Evolutionary conservation across 2,888 invertebrate genomes (phyloP).

Genomic region (Leptinotarsa tumamoca): DNA sequence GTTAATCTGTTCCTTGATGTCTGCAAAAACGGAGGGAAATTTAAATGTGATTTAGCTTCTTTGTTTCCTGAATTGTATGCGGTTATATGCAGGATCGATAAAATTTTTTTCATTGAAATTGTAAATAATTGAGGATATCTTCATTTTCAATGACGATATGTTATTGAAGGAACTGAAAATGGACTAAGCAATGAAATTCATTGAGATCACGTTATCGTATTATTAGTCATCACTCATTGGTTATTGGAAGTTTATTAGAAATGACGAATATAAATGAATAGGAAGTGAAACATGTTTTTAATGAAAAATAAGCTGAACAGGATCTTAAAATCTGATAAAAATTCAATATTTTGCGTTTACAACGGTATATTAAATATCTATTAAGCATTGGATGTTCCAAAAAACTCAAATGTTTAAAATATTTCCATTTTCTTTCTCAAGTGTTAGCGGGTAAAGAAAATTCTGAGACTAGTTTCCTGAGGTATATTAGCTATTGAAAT

Average conservation of each 20-base stretch:
- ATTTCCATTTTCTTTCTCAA: too few relatives aligned
- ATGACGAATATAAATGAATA: neutral
- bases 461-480: too few relatives aligned
- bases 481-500: too few relatives aligned
- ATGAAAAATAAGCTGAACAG: too few relatives aligned
- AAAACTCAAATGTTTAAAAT: too few relatives aligned
- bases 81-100: neutral
- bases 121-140: neutral
- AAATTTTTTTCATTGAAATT: too few relatives aligned
- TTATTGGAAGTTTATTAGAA: neutral
- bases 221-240: neutral
- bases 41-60: neutral
- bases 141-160: neutral
- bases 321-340: too few relatives aligned
- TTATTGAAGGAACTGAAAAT: constrained; percentile 18
- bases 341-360: too few relatives aligned
- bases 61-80: neutral
- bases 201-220: neutral
- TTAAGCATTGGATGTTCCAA: too few relatives aligned
- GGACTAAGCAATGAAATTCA: constrained; percentile 26
- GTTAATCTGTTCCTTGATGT: neutral
- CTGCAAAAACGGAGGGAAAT: constrained; percentile 9
- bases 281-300: too few relatives aligned
- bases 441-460: too few relatives aligned
- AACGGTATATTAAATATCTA: too few relatives aligned